Base-by-base conservation (phyloP, 2,797 vertebrate genomes). In the Ceryle rudis region DNA sequence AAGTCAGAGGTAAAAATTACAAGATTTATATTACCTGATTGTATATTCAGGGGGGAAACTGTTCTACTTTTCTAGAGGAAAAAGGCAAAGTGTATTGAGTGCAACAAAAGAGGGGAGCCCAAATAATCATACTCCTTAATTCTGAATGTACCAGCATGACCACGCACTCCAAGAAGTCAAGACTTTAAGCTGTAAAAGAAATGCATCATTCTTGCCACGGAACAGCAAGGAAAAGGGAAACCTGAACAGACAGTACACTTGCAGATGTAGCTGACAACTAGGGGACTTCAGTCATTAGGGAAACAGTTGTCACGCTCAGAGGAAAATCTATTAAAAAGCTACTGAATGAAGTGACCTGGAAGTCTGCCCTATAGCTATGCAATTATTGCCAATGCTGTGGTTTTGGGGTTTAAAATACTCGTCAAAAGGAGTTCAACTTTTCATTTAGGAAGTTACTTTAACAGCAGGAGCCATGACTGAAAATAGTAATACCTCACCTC, bases 1-100 rank as follows among this genome's bases (percentile, higher is more conserved):
- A 35, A 94, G 90, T 85, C 87, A 79, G n/a, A 83, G 80, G 80
- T 89, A 95, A 91, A 93, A 97, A 81, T 75, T 70, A 83, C 0
- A 54, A 66, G 42, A 37, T 82, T 96, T 92, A 64, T 60, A 95
- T 89, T 71, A 82, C 81, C 64, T 67, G 37, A 41, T 25, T 73
- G 70, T 60, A 83, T 67, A 92, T 78, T 84, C 77, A 85, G 17
- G 58, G 7, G 6, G 42, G 67, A 58, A 82, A 72, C 14, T 31
- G 44, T 72, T 26, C 9, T 5, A 14, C 31, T 85, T 75, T 61
- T 79, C 60, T 67, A 75, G 25, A 35, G n/a, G 29, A 72, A 62
- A 41, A 77, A 42, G 17, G 18, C 33, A 29, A 82, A 91, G 55
- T 4, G 15, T 4, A 3, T 1, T 35, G 49, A 28, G 62, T 16